A percentile compares a stretch with the other conserved stretches of the same genome.
Conservation (phyloP, 1,140 invertebrate species). For the Drosophila burlai region DNA sequence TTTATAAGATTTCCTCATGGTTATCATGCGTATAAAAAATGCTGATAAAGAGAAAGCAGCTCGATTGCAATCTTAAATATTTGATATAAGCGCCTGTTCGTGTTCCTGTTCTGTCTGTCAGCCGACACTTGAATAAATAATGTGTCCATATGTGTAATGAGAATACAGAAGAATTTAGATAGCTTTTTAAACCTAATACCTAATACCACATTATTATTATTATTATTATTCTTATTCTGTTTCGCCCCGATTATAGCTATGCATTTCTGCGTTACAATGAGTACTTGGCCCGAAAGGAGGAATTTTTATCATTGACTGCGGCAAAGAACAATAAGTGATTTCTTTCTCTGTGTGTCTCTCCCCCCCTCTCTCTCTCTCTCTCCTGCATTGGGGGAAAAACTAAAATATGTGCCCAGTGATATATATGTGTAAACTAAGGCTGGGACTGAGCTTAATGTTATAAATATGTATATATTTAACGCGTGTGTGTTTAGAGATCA, state of each 20-base stretch:
- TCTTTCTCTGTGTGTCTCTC: slow-evolving; percentile 15
- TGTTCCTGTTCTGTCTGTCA: not conserved
- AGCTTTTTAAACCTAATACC: not conserved
- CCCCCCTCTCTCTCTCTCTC: not conserved
- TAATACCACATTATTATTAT: not conserved
- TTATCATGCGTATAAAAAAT: slow-evolving; percentile 1
- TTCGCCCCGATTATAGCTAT: slow-evolving; percentile 86
- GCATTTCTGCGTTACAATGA: slow-evolving; percentile 89
- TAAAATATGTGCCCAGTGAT: slow-evolving; percentile 51
- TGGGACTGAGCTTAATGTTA: slow-evolving; percentile 50
- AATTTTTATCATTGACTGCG: slow-evolving; percentile 75
- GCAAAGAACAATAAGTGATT: slow-evolving; percentile 75
- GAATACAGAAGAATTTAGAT: not conserved
- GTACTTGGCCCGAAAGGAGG: slow-evolving; percentile 87
- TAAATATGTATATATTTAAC: slow-evolving; percentile 61
- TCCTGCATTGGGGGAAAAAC: slow-evolving; percentile 8
- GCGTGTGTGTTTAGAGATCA: slow-evolving; percentile 72
- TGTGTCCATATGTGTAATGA: not conserved
- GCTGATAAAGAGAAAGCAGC: slow-evolving; percentile 7
- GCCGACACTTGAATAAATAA: slow-evolving; percentile 6
- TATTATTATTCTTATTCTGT: slow-evolving; percentile 44
- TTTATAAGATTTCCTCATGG: slow-evolving; percentile 1
- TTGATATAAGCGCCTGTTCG: not conserved
- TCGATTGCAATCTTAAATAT: slow-evolving; percentile 6
- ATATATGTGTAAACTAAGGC: slow-evolving; percentile 70